A percentile compares a stretch with the other conserved stretches of the same genome.
Evolutionary conservation across 2,113 vertebrate species (phyloP).

Genomic region (Gymnorhina tibicen): DNA sequence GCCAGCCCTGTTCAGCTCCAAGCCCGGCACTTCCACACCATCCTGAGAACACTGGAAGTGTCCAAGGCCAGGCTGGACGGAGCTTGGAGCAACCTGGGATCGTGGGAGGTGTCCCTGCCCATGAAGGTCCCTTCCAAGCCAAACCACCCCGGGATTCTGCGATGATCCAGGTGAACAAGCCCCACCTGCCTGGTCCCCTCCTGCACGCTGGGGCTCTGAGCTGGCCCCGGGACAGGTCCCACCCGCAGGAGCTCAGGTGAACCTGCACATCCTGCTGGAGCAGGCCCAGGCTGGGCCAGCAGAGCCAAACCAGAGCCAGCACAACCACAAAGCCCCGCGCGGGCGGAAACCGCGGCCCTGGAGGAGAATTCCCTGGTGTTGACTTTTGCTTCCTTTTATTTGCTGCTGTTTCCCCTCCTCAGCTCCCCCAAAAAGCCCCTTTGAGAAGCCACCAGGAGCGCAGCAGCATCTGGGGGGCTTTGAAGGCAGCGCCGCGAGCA

Average conservation of each 20-base stretch:
- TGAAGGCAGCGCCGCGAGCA: background rate
- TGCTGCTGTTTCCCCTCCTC: too few species aligned
- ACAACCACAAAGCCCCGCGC: rapidly evolving
- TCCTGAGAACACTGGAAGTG: rapidly evolving
- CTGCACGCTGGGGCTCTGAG: rapidly evolving
- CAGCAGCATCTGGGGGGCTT: background rate
- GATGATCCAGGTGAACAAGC: rapidly evolving
- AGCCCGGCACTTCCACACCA: background rate
- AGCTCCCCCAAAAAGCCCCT: background rate
- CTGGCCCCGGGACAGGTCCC: background rate
- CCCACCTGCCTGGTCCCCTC: background rate
- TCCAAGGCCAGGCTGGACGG: background rate
- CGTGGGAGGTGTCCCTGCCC: background rate
- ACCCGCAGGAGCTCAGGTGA: background rate
- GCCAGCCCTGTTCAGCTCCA: background rate
- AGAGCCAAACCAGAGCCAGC: background rate
- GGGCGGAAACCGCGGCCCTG: background rate
- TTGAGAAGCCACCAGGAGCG: background rate
- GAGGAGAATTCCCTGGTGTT: background rate
- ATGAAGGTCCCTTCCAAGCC: background rate
- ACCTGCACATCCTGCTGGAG: too few species aligned
- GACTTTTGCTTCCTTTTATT: background rate
- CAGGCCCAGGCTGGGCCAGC: rapidly evolving
- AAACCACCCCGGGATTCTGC: background rate
- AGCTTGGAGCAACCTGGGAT: background rate